Base-by-base conservation (phyloP, 1,140 invertebrate species). In the Globodera rostochiensis region DNA sequence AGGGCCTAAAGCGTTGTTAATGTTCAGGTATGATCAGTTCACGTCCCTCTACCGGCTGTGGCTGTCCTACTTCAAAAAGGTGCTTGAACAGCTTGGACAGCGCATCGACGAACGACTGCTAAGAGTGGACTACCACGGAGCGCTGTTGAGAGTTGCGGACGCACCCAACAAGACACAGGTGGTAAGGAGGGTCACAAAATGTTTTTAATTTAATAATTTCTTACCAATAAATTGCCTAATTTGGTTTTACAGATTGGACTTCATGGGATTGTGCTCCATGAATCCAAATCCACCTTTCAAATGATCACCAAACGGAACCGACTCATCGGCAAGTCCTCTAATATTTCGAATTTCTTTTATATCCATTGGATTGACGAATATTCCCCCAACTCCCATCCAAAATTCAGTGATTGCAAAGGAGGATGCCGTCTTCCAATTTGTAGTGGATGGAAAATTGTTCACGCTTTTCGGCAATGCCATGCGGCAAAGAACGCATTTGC, bases 241-340 rank as follows among this genome's bases (percentile, higher is more conserved):
- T 13, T 46, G 19, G 21, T 69, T 81, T 60, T 83, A 4, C 19
- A 84, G 83, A 85, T 85, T 75, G 84, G 84, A 15, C 50, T 87
- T 2, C 64, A 85, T 53, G 84, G 84, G 4, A 87, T 85, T 71
- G 84, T 85, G 19, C 53, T 85, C n/a, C 85, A 85, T 25, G 84
- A 85, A 46, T 85, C 84, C n/a, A 79, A 79, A 53, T 74, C 71
- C 15, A 85, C 84, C 5, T 85, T 85, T 78, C 84, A 85, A 74
- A 80, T 85, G 76, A 83, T 85, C 25, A 85, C 84, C 8, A 74
- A 76, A 46, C 75, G 73, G 79, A 79, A 85, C 67, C 25, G 69
- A n/a, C 49, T 85, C n/a, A 87, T 85, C 45, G 83, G 84, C 86
- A 15, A 57, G 57, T 84, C 45, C 25, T 49, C 7, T 19, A 21